A percentile compares a stretch with the other conserved stretches of the same genome.
Evolutionary conservation across 2,888 invertebrate genomes (phyloP).

Genomic region (Abrostola tripartita): DNA sequence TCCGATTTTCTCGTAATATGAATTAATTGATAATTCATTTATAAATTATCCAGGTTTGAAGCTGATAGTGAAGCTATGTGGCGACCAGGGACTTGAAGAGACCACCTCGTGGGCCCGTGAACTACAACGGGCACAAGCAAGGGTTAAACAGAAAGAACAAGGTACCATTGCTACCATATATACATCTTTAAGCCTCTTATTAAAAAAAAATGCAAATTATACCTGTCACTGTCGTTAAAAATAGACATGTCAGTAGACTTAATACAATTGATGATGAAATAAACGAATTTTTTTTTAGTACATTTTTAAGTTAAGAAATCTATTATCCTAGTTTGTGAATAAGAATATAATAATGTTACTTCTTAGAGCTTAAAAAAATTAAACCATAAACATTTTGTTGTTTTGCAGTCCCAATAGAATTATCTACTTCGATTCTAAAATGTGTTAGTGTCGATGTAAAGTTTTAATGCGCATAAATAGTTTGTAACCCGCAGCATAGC

Average conservation of each 20-base stretch:
- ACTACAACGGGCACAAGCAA: conserved; percentile 91
- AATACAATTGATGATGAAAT: too few relatives aligned
- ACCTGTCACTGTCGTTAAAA: neutral
- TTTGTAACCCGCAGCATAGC: conserved; percentile 15
- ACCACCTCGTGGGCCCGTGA: conserved; percentile 95
- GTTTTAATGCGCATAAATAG: conserved; percentile 29
- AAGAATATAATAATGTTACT: neutral
- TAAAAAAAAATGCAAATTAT: too few relatives aligned
- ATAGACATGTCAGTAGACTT: too few relatives aligned
- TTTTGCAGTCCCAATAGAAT: conserved; percentile 4
- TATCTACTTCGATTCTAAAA: conserved; percentile 20
- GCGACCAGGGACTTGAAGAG: conserved; percentile 96
- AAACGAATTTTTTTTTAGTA: too few relatives aligned
- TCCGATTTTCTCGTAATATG: neutral
- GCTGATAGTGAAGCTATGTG: conserved; percentile 95
- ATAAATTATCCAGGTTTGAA: conserved; percentile 89
- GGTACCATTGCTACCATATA: conserved; percentile 55
- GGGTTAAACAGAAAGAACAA: conserved; percentile 83
- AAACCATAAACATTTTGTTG: neutral
- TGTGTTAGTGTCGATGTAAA: conserved; percentile 23
- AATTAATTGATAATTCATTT: neutral
- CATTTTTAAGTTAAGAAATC: too few relatives aligned
- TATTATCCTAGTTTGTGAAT: too few relatives aligned
- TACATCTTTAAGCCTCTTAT: too few relatives aligned
- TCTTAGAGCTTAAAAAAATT: neutral